Evolutionary conservation across 2,888 invertebrate genomes (phyloP).

Genomic region (Machimus rusticus): DNA sequence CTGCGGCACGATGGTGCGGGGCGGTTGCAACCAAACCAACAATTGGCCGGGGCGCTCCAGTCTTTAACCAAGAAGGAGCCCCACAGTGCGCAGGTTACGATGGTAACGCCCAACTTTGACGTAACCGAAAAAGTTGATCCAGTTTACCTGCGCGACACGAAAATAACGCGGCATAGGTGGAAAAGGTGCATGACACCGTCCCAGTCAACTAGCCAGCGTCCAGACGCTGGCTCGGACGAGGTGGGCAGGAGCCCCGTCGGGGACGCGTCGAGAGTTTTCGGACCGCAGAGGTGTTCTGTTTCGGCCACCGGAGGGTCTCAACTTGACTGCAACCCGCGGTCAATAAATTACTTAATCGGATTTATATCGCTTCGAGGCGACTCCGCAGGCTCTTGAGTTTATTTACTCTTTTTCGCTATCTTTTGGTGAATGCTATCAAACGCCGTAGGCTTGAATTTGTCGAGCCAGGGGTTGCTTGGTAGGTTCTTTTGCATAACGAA

Average conservation of each 20-base stretch:
- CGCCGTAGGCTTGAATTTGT: background rate
- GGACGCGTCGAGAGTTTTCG: background rate
- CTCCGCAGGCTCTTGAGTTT: background rate
- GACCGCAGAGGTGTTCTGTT: background rate
- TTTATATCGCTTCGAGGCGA: background rate
- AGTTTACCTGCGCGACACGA: background rate
- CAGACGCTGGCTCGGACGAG: background rate
- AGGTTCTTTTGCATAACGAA: background rate
- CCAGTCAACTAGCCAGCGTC: background rate
- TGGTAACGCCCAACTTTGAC: constrained; percentile 47
- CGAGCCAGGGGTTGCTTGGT: background rate
- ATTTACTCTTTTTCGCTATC: background rate
- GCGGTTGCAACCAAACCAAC: background rate
- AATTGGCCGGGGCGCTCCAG: background rate
- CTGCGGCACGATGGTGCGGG: background rate
- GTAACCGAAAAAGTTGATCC: background rate
- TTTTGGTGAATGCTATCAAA: background rate
- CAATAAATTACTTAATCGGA: constrained; percentile 36
- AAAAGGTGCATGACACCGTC: constrained; percentile 13
- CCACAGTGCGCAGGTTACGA: background rate
- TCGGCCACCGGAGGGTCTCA: background rate
- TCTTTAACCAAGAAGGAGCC: constrained; percentile 3
- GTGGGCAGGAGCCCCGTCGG: background rate
- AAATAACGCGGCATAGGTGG: background rate
- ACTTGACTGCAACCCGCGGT: background rate